Evolutionary conservation across 2,113 vertebrate genomes (phyloP).

Genomic region (Muntiacus reevesi): DNA sequence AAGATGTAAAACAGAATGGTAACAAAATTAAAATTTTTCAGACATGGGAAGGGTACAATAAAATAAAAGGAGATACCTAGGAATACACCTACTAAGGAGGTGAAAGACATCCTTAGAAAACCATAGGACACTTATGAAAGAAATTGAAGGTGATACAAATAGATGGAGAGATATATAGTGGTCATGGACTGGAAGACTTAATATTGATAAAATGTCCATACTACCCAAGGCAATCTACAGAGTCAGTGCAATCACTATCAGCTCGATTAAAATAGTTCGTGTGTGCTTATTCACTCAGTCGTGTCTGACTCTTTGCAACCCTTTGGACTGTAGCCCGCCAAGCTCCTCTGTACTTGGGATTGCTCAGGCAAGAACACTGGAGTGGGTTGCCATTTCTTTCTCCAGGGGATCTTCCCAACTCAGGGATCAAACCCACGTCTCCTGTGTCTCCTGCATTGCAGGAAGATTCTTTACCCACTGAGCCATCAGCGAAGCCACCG

Average conservation of each 20-base stretch:
- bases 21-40: neutral
- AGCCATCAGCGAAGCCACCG: neutral
- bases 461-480: neutral
- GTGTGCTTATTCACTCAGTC: neutral
- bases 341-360: neutral
- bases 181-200: neutral
- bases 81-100: neutral
- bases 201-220: neutral
- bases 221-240: neutral
- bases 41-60: neutral
- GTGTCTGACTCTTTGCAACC: neutral
- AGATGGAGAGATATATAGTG: neutral
- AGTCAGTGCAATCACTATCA: neutral
- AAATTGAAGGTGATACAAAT: neutral
- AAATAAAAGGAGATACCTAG: neutral
- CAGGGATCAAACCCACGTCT: neutral
- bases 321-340: rapidly evolving
- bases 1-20: neutral
- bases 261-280: neutral
- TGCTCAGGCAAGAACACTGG: neutral
- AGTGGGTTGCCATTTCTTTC: neutral
- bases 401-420: neutral
- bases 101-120: neutral
- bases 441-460: neutral
- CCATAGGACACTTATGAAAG: neutral